A percentile compares a stretch with the other conserved stretches of the same genome.
Evolutionary conservation across 2,888 invertebrate species (phyloP).

Genomic region (Sturmia bella): DNA sequence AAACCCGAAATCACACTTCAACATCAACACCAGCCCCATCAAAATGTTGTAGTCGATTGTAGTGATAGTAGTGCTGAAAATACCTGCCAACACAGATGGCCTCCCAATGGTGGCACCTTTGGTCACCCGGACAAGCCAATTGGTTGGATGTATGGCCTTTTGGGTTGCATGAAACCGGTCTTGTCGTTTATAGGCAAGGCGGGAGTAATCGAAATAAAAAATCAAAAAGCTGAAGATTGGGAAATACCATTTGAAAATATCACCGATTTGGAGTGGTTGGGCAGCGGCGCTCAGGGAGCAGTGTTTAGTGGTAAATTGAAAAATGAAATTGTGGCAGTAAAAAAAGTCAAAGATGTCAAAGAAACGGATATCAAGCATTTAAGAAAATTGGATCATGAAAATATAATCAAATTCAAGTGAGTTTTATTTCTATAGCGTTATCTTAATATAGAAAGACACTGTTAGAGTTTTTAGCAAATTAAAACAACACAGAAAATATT

Average conservation of each 20-base stretch:
- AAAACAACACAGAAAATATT: no score
- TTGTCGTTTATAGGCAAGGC: conserved; percentile 93
- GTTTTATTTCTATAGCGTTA: conserved; percentile 61
- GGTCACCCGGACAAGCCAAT: conserved; percentile 83
- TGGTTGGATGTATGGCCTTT: conserved; percentile 91
- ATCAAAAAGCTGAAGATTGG: conserved; percentile 89
- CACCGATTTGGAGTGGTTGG: conserved; percentile 93
- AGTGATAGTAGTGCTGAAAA: conserved; percentile 82
- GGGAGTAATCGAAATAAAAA: conserved; percentile 86
- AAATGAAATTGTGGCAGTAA: conserved; percentile 95
- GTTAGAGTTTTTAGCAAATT: neutral
- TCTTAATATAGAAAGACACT: neutral
- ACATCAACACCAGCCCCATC: conserved; percentile 74
- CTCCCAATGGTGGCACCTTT: conserved; percentile 82
- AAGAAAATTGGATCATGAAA: conserved; percentile 95
- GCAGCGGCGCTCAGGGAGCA: conserved; percentile 97
- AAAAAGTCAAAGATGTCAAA: conserved; percentile 94
- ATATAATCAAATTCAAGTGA: conserved; percentile 89
- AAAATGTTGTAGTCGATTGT: conserved; percentile 76
- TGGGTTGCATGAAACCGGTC: conserved; percentile 94
- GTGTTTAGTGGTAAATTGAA: conserved; percentile 94
- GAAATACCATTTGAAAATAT: conserved; percentile 96
- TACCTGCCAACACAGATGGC: conserved; percentile 82
- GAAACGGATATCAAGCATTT: conserved; percentile 97
- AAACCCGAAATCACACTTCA: conserved; percentile 71